These are phyloP conservation scores for Semaprochilodus insignis DNA, from an alignment of 2,797 vertebrate species.

Conservation along the genomic window DNA sequence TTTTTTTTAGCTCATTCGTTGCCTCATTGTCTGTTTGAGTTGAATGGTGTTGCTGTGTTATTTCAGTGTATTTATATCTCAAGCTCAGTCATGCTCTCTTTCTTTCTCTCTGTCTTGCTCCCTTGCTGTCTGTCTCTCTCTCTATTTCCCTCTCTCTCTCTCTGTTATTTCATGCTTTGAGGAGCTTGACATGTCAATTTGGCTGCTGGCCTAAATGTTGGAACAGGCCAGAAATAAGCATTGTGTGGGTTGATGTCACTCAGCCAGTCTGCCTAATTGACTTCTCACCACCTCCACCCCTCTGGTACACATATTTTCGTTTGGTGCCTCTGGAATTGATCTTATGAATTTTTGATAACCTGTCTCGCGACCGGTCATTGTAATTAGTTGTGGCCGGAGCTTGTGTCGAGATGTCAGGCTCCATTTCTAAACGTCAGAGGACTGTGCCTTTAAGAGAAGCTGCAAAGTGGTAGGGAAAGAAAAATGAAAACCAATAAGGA, in stretches of 20 bases:
- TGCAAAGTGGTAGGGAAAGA: conserved; percentile 13
- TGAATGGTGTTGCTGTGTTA: conserved; percentile 9
- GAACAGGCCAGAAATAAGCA: conserved; percentile 37
- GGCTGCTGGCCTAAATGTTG: conserved; percentile 45
- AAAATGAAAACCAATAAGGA: conserved; percentile 56
- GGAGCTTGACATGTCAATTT: conserved; percentile 49
- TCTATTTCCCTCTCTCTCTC: background rate
- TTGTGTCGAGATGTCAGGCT: background rate
- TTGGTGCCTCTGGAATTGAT: conserved; percentile 59
- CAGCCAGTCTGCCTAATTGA: conserved; percentile 43
- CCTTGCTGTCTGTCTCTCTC: conserved; percentile 8
- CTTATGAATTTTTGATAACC: conserved; percentile 70
- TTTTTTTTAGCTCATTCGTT: conserved; percentile 13
- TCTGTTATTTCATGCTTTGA: conserved; percentile 35
- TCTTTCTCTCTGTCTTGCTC: conserved; percentile 10
- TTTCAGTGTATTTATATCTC: conserved; percentile 30
- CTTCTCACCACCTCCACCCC: conserved; percentile 37
- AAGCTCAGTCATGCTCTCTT: conserved; percentile 19
- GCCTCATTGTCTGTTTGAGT: conserved; percentile 29
- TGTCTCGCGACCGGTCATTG: conserved; percentile 56
- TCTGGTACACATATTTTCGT: conserved; percentile 48
- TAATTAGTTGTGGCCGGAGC: conserved; percentile 8
- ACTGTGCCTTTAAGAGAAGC: background rate
- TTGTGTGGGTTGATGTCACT: conserved; percentile 39
- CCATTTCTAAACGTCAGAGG: background rate